phyloP scores from a whole-genome alignment of 2,113 vertebrate species.

The Aythya baeri region DNA sequence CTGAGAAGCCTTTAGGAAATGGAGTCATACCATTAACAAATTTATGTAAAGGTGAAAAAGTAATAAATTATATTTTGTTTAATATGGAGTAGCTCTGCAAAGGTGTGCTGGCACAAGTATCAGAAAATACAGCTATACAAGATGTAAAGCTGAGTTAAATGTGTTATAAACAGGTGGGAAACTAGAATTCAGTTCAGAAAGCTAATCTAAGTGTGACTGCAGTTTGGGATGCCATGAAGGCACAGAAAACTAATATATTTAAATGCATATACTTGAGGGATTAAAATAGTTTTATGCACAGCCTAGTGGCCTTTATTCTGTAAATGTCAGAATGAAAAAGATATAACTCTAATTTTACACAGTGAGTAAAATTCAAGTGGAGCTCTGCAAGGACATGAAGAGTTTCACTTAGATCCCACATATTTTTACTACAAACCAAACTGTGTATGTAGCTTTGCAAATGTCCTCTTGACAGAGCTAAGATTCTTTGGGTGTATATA shows the following conservation, averaged over 20 bases:
- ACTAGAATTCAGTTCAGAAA: background rate
- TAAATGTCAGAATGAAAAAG: background rate
- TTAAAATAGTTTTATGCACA: background rate
- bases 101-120: background rate
- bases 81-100: background rate
- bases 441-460: background rate
- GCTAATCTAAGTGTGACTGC: background rate
- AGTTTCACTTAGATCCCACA: rapidly evolving
- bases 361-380: background rate
- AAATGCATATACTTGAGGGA: background rate
- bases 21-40: background rate
- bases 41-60: background rate
- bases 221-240: background rate
- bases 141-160: background rate
- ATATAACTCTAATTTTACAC: background rate
- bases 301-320: background rate
- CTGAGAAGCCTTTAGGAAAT: background rate
- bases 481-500: background rate
- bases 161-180: background rate
- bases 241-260: background rate
- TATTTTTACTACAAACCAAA: background rate
- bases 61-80: background rate
- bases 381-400: background rate
- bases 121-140: background rate
- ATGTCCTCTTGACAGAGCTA: background rate